A percentile compares a stretch with the other conserved stretches of the same genome.
Evolutionary conservation across 2,888 invertebrate species (phyloP).

Genomic region (Argyresthia goedartella): DNA sequence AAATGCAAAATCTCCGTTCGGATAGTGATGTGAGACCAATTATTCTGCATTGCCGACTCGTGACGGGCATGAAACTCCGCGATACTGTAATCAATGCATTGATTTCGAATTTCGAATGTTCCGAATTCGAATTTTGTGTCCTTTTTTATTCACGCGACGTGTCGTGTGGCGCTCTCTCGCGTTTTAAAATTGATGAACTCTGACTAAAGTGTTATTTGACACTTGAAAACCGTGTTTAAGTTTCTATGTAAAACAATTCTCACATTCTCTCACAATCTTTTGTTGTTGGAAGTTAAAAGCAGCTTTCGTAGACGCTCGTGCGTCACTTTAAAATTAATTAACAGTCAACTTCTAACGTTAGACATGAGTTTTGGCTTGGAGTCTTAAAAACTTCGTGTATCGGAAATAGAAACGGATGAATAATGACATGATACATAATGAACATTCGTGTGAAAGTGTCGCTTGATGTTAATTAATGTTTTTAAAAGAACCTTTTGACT

Average conservation of each 20-base stretch:
- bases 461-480: conserved; percentile 51
- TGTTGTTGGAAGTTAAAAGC: conserved; percentile 25
- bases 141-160: not conserved
- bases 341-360: conserved; percentile 29
- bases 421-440: conserved; percentile 51
- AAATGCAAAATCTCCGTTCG: conserved; percentile 4
- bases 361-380: conserved; percentile 48
- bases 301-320: conserved; percentile 31
- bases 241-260: conserved; percentile 24
- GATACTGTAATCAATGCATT: conserved; percentile 7
- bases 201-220: not conserved
- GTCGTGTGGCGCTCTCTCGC: not conserved
- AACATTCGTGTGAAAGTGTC: conserved; percentile 58
- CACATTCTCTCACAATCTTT: conserved; percentile 15
- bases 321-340: conserved; percentile 57
- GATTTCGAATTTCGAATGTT: conserved; percentile 13
- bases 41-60: conserved; percentile 16
- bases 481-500: not conserved
- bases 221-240: not conserved
- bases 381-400: conserved; percentile 50
- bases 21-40: conserved; percentile 17
- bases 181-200: conserved; percentile 2
- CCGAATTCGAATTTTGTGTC: conserved; percentile 4
- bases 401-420: conserved; percentile 58
- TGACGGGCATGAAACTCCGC: conserved; percentile 8